A percentile compares a stretch with the other conserved stretches of the same genome.
Evolutionary conservation across 2,113 vertebrate species (phyloP).

Genomic region (Oenanthe oenanthe): DNA sequence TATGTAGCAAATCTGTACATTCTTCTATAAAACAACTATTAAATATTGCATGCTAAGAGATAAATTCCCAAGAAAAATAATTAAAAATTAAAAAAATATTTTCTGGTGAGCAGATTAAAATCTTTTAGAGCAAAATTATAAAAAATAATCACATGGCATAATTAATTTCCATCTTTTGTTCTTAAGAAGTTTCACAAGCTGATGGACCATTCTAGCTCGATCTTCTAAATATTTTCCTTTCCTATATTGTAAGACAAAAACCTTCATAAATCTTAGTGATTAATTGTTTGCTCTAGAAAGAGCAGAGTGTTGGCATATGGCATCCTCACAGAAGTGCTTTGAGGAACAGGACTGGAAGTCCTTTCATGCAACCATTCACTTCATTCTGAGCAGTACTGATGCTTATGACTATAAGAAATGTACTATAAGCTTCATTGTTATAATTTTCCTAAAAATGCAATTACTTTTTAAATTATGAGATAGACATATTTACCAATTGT

Average conservation of each 20-base stretch:
- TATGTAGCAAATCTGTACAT: neutral
- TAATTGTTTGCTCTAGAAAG: neutral
- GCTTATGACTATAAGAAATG: neutral
- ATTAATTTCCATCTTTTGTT: neutral
- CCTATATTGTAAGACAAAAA: neutral
- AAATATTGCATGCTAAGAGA: neutral
- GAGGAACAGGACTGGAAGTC: neutral
- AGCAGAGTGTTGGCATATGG: neutral
- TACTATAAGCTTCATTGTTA: neutral
- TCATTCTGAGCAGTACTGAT: neutral
- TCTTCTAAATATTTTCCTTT: neutral
- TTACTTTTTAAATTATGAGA: neutral
- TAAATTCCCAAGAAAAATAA: neutral
- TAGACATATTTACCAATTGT: neutral
- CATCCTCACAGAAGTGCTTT: neutral
- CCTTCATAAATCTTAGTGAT: neutral
- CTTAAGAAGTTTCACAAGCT: neutral
- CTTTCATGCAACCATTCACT: neutral
- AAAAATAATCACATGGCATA: neutral
- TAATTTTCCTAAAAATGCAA: neutral
- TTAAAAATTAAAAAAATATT: neutral
- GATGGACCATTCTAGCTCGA: neutral
- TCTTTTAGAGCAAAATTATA: neutral
- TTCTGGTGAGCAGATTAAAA: neutral
- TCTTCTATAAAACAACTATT: neutral